Base-by-base conservation (phyloP, 2,113 vertebrate species). In the Gymnogyps californianus region DNA sequence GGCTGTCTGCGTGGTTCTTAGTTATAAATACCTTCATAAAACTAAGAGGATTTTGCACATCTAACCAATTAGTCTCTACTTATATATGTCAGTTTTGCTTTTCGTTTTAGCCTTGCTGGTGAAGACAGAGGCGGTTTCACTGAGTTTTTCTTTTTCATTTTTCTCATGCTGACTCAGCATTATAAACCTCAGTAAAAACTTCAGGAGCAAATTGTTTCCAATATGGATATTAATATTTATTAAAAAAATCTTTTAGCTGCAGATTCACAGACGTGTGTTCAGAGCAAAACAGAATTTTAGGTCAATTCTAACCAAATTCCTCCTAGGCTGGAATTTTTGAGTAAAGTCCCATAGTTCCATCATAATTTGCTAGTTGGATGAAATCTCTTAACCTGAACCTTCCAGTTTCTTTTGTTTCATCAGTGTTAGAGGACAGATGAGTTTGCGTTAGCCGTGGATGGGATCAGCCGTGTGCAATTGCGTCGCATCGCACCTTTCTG, bases 381-480 rank as follows among this genome's bases (percentile, higher is more conserved):
- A 81, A 69, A 36, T 36, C 55, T 13, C 11, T 54, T 14, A 64
- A 47, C 26, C 13, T 18, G 62, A 34, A 29, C 81, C 26, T 80
- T 57, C 32, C 54, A 31, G 49, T 62, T 77, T 21, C 42, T 24
- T 89, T 40, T 46, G 47, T 34, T 80, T 26, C 42, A 21, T 61
- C 38, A 24, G 12, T 2, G 26, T 19, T 24, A 28, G 62, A 19
- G 13, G 42, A 20, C 29, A 28, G 69, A 10, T 19, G 29, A 16
- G n/a, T 14, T 42, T 20, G 59, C 2, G 1, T 16, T 46, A 13
- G 36, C 29, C 2, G 1, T 22, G 34, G 58, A 8, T 3, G 34
- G 77, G 70, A 13, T 14, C 44, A 21, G 71, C 49, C 11, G 1
- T 4, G 42, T 18, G 51, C 7, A 8, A 14, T 10, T 25, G 24